Percentiles rank a stretch among this genome's conserved stretches.
These are phyloP conservation scores for Myrmecophaga tridactyla DNA, from an alignment of 2,113 vertebrate genomes.

Conservation along the genomic window DNA sequence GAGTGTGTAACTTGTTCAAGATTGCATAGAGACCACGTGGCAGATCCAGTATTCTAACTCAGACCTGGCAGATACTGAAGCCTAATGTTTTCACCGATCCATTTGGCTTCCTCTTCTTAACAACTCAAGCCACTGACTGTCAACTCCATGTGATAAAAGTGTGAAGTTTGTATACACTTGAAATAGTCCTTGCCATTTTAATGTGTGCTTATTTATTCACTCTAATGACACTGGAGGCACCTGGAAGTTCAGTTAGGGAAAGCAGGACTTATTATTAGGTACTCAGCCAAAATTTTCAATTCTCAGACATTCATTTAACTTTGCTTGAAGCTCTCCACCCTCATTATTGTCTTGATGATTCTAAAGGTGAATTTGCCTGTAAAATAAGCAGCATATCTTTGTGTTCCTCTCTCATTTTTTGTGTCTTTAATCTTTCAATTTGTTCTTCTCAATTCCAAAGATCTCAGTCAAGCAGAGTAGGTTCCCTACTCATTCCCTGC, in stretches of 20 bases:
- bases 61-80: neutral
- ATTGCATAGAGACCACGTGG: neutral
- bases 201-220: neutral
- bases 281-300: neutral
- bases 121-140: too few relatives aligned
- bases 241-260: neutral
- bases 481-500: neutral
- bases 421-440: neutral
- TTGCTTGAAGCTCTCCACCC: neutral
- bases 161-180: neutral
- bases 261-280: neutral
- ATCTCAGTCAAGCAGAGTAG: neutral
- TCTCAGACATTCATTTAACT: neutral
- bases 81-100: fast-evolving
- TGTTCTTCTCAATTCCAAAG: neutral
- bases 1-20: neutral
- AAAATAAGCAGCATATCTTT: neutral
- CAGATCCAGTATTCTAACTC: neutral
- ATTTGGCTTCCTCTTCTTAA: neutral
- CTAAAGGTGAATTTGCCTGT: neutral
- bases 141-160: neutral
- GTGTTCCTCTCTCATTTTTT: neutral
- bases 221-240: fast-evolving
- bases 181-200: neutral
- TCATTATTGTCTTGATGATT: neutral